These are phyloP conservation scores for Portunus trituberculatus DNA, from an alignment of 1,140 invertebrate genomes.

Conservation along the genomic window DNA sequence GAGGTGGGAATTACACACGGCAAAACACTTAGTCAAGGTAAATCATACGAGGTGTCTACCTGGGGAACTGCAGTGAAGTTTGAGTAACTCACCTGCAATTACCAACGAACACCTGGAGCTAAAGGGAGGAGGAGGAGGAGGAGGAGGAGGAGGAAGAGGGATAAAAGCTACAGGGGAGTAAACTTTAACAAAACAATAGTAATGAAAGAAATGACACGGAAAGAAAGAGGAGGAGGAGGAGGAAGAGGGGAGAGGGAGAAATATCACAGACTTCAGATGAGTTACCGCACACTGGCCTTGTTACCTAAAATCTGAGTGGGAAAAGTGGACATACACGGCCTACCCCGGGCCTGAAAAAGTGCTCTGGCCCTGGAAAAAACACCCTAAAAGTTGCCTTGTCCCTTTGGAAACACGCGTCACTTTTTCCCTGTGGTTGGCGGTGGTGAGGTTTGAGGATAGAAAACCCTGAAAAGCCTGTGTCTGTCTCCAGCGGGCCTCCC, in stretches of 20 bases:
- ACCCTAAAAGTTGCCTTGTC: not conserved
- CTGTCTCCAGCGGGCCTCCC: not conserved
- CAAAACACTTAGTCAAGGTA: no score
- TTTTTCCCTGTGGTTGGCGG: not conserved
- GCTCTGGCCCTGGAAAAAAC: not conserved
- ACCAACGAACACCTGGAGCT: no score
- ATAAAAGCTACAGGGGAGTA: not conserved
- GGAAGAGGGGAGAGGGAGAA: not conserved
- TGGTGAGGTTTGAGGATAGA: not conserved
- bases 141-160: not conserved
- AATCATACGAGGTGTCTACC: no score
- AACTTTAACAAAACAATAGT: not conserved
- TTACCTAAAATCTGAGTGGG: not conserved
- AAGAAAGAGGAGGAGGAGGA: constrained; percentile 9
- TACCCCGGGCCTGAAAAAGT: not conserved
- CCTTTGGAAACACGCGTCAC: not conserved
- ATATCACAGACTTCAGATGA: not conserved
- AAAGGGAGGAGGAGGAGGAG: not conserved
- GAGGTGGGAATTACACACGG: no score
- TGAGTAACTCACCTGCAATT: no score
- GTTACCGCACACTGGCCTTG: not conserved
- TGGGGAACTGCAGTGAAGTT: no score
- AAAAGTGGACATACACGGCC: not conserved
- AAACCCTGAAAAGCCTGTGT: not conserved
- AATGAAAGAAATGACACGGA: not conserved